Evolutionary conservation across 2,113 vertebrate genomes (phyloP), one percentile per base, ranked within the genome.

Genomic region (Crotalus horridus): DNA sequence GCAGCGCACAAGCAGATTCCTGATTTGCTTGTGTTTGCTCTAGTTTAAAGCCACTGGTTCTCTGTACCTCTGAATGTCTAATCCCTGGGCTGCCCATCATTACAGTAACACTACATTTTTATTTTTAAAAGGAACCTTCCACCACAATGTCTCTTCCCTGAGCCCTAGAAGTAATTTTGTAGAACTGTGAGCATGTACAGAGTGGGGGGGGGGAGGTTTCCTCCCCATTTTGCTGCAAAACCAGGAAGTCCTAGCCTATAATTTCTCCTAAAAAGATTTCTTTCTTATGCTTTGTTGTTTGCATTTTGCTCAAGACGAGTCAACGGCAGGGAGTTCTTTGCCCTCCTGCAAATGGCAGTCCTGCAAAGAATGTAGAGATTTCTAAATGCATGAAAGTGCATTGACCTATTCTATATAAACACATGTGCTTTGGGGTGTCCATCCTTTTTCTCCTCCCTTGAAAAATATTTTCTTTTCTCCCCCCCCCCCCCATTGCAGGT

Each of bases 401-500:
- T 43, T 3, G 17, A 33, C 33, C 69, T 81, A 21, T 21, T 81
- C 74, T 81, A 39, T 21, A 81, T 39, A 81, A 39, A 81, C 21
- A 33, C 33, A 21, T 43, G 33, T 9, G 17, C 7, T 81, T 81
- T 81, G 74, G 33, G 33, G 7, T 7, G 15, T 43, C 74, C 17
- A 23, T 43, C 33, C 74, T 43, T 81, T 81, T 39, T 21, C 33
- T 43, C 33, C 74, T 23, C 7, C 74, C 33, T 21, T 21, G 33
- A 21, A 81, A 43, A 17, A 9, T 20, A 8, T 81, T 64, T 29
- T 29, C 59, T 64, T 81, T 81, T 21, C 15, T 39, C 20, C 7
- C 2, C 3, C 3, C 0, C 2, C 0, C 1, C 2, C 33, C 9
- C 1, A 0, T 43, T 81, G 39, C 74, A 81, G 33, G 6, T 17